Base-by-base conservation (phyloP, 2,888 invertebrate species). In the Chrysopilus asiliformis region DNA sequence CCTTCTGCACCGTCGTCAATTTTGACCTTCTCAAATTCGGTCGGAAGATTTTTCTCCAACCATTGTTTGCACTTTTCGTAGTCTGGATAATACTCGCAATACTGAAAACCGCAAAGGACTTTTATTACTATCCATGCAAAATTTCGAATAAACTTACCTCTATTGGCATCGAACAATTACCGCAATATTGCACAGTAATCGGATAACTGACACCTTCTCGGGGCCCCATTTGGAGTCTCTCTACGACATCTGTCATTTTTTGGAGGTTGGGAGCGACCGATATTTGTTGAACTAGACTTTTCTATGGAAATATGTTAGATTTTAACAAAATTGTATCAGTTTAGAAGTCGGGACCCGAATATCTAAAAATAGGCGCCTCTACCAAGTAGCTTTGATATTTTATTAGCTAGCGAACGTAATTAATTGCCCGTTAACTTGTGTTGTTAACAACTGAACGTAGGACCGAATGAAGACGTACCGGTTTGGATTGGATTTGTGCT, bases 31-130 rank as follows among this genome's bases (percentile, higher is more conserved):
- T 89, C 86, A 60, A 95, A 91, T 60, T 93, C 86, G 30, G 81
- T 81, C 2, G 97, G 95, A 45, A 97, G 67, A 68, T 95, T 79
- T 53, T 84, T 83, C 63, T 94, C 91, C 45, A 97, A 65, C 97
- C 97, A 98, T 47, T 81, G 81, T 60, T 93, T 91, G 60, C 97
- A 98, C 65, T 91, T 91, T 45, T 94, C 95, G 59, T 89, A 90
- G 61, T 91, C 91, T 8, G 95, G 95, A 65, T 94, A 93, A 64
- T 87, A 94, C 69, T 97, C 95, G 64, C 97, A 97, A 60, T 95
- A 98, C 84, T 89, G 57, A 40, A 42, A 34, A 39, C n/a, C n/a
- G n/a, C n/a, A n/a, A n/a, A 32, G 36, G 32, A 28, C 33, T 10
- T 22, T 22, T 22, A 22, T 22, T 8, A 22, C 10, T 22, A 22